These are phyloP conservation scores for Myotis lucifugus DNA, from an alignment of 2,113 vertebrate genomes.

Conservation along the genomic window DNA sequence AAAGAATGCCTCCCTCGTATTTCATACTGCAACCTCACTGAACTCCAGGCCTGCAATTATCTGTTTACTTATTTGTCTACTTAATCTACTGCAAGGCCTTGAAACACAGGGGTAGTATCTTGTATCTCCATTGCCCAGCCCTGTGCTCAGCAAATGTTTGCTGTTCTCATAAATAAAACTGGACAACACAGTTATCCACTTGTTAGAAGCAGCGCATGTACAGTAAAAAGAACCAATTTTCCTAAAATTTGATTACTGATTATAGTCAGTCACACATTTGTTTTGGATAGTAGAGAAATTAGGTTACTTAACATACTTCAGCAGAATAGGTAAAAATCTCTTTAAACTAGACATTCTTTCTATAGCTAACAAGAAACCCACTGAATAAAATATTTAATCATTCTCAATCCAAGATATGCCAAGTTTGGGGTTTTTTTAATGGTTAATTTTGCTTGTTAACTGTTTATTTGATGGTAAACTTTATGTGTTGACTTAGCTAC, in stretches of 20 bases:
- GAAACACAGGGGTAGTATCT: neutral
- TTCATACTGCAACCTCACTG: neutral
- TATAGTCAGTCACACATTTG: neutral
- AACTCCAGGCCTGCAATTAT: neutral
- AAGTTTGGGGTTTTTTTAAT: neutral
- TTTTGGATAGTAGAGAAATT: neutral
- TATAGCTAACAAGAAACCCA: neutral
- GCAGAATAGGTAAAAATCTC: neutral
- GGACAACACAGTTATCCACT: neutral
- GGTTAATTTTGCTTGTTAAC: neutral
- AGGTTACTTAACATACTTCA: neutral
- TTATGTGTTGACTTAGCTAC: neutral
- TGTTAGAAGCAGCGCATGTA: neutral
- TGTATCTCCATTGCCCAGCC: neutral
- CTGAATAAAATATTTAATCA: constrained; percentile 9
- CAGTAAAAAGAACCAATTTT: neutral
- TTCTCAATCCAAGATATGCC: neutral
- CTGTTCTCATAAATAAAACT: neutral
- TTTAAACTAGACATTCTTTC: neutral
- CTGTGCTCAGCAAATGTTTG: neutral
- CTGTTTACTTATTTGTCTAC: neutral
- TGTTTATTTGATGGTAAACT: neutral
- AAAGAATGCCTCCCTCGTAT: neutral
- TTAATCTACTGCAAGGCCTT: neutral
- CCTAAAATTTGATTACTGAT: neutral